phyloP scores from a whole-genome alignment of 2,888 invertebrate species.

The Tortrix viridana region DNA sequence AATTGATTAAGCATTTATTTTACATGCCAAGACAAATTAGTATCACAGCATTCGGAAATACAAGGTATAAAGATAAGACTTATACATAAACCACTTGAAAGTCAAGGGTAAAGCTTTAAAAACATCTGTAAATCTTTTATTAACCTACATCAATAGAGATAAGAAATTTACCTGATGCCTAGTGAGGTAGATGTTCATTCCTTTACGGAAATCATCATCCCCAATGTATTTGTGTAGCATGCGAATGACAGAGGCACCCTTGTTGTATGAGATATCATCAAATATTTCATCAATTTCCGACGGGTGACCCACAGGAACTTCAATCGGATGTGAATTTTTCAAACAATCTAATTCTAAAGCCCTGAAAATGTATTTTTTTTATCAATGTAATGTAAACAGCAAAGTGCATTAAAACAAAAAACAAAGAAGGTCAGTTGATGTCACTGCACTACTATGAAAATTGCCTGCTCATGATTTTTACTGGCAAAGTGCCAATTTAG shows the following conservation, averaged over 20 bases:
- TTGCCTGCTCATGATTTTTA: slow-evolving; percentile 28
- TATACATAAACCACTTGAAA: slow-evolving; percentile 12
- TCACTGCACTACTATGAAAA: slow-evolving; percentile 32
- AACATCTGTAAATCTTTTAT: slow-evolving; percentile 2
- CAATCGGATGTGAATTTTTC: slow-evolving; percentile 97
- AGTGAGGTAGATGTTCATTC: slow-evolving; percentile 95
- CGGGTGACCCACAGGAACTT: slow-evolving; percentile 97
- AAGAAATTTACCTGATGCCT: slow-evolving; percentile 86
- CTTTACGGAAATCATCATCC: slow-evolving; percentile 95
- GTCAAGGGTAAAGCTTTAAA: slow-evolving; percentile 4
- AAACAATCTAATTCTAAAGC: slow-evolving; percentile 94
- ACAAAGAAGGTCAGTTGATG: slow-evolving; percentile 27
- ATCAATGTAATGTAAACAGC: slow-evolving; percentile 15
- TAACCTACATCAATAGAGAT: slow-evolving; percentile 9
- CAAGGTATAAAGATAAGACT: slow-evolving; percentile 1
- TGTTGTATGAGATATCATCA: slow-evolving; percentile 98
- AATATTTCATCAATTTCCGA: slow-evolving; percentile 98
- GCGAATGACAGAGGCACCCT: slow-evolving; percentile 96
- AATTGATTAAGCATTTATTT: neutral
- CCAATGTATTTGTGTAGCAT: slow-evolving; percentile 98
- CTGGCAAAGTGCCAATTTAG: slow-evolving; percentile 25
- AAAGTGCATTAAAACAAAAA: slow-evolving; percentile 22
- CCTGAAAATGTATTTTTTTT: slow-evolving; percentile 60
- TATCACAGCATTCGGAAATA: neutral
- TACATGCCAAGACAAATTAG: neutral